Conservation (phyloP, 1,140 invertebrate genomes). For the Drosophila truncata region DNA sequence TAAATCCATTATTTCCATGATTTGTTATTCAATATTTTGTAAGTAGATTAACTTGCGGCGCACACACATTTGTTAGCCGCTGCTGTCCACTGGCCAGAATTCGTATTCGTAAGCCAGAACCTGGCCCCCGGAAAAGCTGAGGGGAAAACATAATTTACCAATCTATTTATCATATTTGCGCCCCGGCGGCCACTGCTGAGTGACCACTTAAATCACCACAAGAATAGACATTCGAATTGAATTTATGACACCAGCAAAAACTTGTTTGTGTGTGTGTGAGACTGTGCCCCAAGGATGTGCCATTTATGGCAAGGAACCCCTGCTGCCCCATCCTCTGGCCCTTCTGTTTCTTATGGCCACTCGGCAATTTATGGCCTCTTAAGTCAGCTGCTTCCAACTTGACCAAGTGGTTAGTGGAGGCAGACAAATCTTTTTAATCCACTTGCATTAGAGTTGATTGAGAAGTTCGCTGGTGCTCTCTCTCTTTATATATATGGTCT, state of each 20-base stretch:
- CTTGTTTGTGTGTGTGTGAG: slow-evolving; percentile 27
- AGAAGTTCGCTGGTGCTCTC: slow-evolving; percentile 30
- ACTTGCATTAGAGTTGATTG: slow-evolving; percentile 63
- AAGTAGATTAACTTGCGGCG: slow-evolving; percentile 82
- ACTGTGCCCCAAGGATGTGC: slow-evolving; percentile 56
- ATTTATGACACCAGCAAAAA: slow-evolving; percentile 78
- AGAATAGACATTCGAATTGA: slow-evolving; percentile 82
- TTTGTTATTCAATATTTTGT: slow-evolving; percentile 85
- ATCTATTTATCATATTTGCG: slow-evolving; percentile 84
- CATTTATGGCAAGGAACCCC: slow-evolving; percentile 57
- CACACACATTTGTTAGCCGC: slow-evolving; percentile 75
- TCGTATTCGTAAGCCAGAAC: slow-evolving; percentile 65
- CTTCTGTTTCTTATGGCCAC: slow-evolving; percentile 60
- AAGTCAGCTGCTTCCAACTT: slow-evolving; percentile 66
- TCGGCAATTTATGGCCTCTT: slow-evolving; percentile 74
- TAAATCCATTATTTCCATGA: slow-evolving; percentile 84
- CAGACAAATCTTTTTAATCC: slow-evolving; percentile 62
- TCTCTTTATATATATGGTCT: not conserved
- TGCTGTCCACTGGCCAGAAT: slow-evolving; percentile 59
- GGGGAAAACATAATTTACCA: slow-evolving; percentile 72
- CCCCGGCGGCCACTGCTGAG: slow-evolving; percentile 54
- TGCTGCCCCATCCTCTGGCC: not conserved
- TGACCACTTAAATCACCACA: slow-evolving; percentile 84
- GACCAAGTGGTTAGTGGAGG: slow-evolving; percentile 19
- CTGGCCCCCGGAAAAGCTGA: slow-evolving; percentile 6